phyloP scores from a whole-genome alignment of 2,797 vertebrate genomes.

The Poeciliopsis turneri region DNA sequence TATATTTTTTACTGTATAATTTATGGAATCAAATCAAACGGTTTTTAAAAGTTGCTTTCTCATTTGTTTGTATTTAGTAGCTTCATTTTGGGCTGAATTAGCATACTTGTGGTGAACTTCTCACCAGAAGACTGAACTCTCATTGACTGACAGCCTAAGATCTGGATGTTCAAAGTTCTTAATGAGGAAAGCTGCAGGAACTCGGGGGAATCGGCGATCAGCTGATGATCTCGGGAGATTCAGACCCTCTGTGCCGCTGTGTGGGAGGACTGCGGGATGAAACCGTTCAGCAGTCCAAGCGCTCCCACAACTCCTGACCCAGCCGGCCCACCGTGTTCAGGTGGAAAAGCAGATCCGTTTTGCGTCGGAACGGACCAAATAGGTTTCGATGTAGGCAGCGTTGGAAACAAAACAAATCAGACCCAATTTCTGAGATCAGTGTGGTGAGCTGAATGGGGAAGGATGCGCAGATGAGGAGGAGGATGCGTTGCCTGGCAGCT shows the following conservation, averaged over 20 bases:
- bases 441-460: background rate
- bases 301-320: constrained; percentile 1
- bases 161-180: constrained; percentile 29
- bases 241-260: constrained; percentile 27
- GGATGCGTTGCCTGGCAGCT: constrained; percentile 39
- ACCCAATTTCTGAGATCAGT: constrained; percentile 5
- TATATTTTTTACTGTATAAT: background rate
- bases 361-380: constrained; percentile 56
- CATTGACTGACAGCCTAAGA: constrained; percentile 18
- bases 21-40: background rate
- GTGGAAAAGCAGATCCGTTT: constrained; percentile 39
- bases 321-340: constrained; percentile 58
- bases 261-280: constrained; percentile 58
- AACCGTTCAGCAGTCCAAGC: background rate
- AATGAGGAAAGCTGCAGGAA: constrained; percentile 45
- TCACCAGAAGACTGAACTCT: constrained; percentile 15
- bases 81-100: background rate
- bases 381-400: constrained; percentile 25
- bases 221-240: constrained; percentile 45
- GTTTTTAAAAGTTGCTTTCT: background rate
- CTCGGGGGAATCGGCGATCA: constrained; percentile 46
- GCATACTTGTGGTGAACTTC: constrained; percentile 27
- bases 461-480: constrained; percentile 17
- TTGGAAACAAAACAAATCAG: constrained; percentile 35
- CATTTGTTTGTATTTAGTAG: background rate